Conservation (phyloP, 2,888 invertebrate genomes). For the Rutpela maculata region DNA sequence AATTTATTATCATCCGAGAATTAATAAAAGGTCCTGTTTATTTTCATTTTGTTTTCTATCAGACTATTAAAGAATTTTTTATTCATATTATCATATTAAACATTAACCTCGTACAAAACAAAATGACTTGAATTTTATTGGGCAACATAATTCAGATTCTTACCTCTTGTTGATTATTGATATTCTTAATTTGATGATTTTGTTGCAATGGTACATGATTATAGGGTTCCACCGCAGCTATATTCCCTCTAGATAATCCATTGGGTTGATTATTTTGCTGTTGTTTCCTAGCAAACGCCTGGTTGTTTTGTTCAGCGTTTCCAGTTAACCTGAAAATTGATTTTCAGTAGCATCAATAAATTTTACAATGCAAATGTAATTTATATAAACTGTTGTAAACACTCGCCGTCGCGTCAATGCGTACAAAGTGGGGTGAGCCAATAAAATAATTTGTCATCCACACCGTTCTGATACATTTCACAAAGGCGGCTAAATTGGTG, state of each 20-base stretch:
- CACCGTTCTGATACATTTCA: not conserved
- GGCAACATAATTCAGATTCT: constrained; percentile 37
- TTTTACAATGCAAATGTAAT: constrained; percentile 39
- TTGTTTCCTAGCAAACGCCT: constrained; percentile 69
- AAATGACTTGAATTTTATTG: not conserved
- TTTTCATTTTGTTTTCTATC: too few species aligned
- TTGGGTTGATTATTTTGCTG: constrained; percentile 73
- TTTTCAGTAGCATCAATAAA: constrained; percentile 29
- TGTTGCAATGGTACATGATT: constrained; percentile 84
- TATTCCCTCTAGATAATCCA: constrained; percentile 83
- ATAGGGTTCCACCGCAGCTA: constrained; percentile 92
- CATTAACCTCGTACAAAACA: not conserved
- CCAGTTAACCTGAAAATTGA: constrained; percentile 68
- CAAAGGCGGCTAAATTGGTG: not conserved
- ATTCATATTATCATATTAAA: not conserved
- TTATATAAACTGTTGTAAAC: constrained; percentile 32
- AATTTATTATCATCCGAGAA: not conserved
- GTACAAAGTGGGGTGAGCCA: constrained; percentile 16
- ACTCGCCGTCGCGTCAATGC: constrained; percentile 1
- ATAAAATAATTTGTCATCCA: constrained; percentile 28
- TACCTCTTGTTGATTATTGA: constrained; percentile 73
- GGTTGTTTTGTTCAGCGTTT: constrained; percentile 69
- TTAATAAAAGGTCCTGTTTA: not conserved
- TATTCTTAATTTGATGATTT: constrained; percentile 71
- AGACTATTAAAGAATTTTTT: too few species aligned